These are phyloP conservation scores for Mongoloraphidia duomilia DNA, from an alignment of 2,888 invertebrate species.

Conservation along the genomic window DNA sequence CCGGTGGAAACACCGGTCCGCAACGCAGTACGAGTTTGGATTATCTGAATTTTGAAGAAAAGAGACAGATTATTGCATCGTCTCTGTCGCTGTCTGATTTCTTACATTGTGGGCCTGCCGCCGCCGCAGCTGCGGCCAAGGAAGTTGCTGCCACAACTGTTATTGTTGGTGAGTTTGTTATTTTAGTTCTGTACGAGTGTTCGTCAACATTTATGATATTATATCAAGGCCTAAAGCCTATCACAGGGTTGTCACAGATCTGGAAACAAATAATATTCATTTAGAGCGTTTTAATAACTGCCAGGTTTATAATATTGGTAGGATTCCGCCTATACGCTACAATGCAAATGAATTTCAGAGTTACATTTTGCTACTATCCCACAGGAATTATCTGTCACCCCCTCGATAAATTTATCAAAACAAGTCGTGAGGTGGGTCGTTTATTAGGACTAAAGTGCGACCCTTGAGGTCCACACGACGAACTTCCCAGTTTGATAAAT, in stretches of 20 bases:
- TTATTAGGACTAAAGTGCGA: too few species aligned
- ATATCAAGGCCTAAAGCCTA: background rate
- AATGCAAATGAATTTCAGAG: too few species aligned
- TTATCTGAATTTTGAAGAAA: conserved; percentile 84
- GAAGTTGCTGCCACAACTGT: conserved; percentile 23
- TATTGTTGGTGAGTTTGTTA: conserved; percentile 25
- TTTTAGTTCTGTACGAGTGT: background rate
- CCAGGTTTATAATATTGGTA: too few species aligned
- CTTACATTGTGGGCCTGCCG: conserved; percentile 52
- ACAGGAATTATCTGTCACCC: too few species aligned
- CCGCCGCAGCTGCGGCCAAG: conserved; percentile 28
- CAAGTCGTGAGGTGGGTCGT: too few species aligned
- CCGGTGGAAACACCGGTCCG: conserved; percentile 23
- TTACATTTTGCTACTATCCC: too few species aligned
- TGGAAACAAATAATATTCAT: too few species aligned
- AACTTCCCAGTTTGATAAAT: too few species aligned
- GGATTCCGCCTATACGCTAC: too few species aligned
- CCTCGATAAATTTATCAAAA: too few species aligned
- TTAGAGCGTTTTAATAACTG: too few species aligned
- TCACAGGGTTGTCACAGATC: background rate
- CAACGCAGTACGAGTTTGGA: conserved; percentile 74
- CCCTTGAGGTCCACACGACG: too few species aligned
- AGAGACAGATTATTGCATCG: conserved; percentile 76
- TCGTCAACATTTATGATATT: conserved; percentile 4
- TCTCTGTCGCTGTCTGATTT: conserved; percentile 78